phyloP scores from a whole-genome alignment of 2,888 invertebrate genomes.

The Lochmaea capreae region DNA sequence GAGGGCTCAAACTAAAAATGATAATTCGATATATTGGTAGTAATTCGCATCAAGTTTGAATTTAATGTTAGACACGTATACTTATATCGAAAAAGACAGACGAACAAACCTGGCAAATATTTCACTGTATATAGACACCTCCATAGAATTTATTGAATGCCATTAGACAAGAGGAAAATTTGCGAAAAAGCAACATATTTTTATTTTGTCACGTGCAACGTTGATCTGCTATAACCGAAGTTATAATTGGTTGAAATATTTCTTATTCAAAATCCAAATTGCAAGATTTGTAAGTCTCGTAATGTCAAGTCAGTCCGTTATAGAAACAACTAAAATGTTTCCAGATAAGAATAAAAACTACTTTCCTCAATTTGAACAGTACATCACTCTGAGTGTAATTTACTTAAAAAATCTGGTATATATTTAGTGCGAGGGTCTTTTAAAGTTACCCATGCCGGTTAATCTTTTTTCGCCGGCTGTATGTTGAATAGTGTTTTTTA shows the following conservation, averaged over 20 bases:
- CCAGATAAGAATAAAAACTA: conserved; percentile 18
- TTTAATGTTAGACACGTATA: conserved; percentile 21
- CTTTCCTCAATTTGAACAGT: conserved; percentile 13
- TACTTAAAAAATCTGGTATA: neutral
- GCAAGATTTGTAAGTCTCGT: conserved; percentile 10
- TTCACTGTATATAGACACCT: neutral
- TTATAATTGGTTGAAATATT: too few relatives aligned
- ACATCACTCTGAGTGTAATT: conserved; percentile 14
- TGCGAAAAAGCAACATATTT: too few relatives aligned
- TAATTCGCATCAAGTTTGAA: conserved; percentile 39
- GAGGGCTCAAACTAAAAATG: conserved; percentile 49
- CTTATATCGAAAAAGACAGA: conserved; percentile 14
- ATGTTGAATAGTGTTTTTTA: conserved; percentile 77
- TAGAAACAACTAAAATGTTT: conserved; percentile 13
- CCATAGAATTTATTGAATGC: too few relatives aligned
- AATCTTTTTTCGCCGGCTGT: conserved; percentile 86
- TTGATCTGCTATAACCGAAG: too few relatives aligned
- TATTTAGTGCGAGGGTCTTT: conserved; percentile 65
- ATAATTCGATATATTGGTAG: conserved; percentile 16
- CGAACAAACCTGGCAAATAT: conserved; percentile 9
- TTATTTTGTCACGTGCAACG: too few relatives aligned
- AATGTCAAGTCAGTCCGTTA: neutral
- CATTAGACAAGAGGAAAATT: too few relatives aligned
- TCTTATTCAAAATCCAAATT: neutral
- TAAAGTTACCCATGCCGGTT: conserved; percentile 69